Base-by-base conservation (phyloP, 2,888 invertebrate species). In the Erebia palarica region DNA sequence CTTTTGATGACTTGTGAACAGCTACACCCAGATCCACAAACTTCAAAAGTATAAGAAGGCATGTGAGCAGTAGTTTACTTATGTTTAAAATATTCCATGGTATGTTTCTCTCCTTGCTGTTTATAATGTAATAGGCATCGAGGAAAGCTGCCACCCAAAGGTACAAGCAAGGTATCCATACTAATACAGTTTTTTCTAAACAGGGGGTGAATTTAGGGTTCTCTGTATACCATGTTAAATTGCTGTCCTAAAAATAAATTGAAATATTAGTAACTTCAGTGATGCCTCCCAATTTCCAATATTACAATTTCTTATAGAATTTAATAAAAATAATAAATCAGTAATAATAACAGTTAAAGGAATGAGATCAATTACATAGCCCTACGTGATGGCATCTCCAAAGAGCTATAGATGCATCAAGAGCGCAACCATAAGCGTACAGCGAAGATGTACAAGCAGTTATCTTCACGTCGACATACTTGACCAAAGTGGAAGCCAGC, bases 121-220 rank as follows among this genome's bases (percentile, higher is more conserved):
- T 94, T 76, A 95, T 85, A 77, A 97, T 95, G 82, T 97, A 97
- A 85, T 94, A 96, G 73, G 95, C 92, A 81, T 98, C 97, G 76
- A 98, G 90, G 53, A 96, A 90, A 7, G 96, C 94, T 79, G 96
- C 95, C 0, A 95, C 78, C 97, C 97, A 98, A 16, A 98, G 92
- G 86, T 97, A 97, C 66, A 94, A 94, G 86, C 98, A 97, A 0
- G 99, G 99, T 51, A 95, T 90, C 98, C 99, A 99, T 65, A 98
- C 94, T 44, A 99, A 89, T 1, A 97, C 96, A 0, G 99, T 98
- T 86, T 96, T 96, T 90, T 98, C 96, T 88, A 99, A 98, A 89
- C 99, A 99, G 84, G 94, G 94, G 75, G 99, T 97, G 78, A 99
- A 94, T 84, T 97, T 96, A 53, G 98, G 99, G 86, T 96, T 94